A percentile compares a stretch with the other conserved stretches of the same genome.
Conservation (phyloP, 2,797 vertebrate species). For the Pyrocephalus nanus region DNA sequence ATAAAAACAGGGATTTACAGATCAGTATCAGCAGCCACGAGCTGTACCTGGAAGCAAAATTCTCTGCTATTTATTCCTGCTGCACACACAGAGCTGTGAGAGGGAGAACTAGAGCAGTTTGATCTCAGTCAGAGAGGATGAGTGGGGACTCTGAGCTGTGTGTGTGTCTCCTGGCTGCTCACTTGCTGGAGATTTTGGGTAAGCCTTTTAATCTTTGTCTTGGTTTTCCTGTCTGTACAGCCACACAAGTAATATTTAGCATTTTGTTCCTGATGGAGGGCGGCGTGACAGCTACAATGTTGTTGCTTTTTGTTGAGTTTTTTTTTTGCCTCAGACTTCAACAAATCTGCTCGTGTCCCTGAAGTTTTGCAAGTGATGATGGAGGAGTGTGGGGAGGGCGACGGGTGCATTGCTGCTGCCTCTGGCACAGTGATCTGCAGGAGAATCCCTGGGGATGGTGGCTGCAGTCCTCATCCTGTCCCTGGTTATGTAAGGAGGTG, state of each 20-base stretch:
- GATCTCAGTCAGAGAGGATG: neutral
- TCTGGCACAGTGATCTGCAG: neutral
- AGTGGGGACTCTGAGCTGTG: neutral
- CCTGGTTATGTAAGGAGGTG: neutral
- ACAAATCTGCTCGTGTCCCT: neutral
- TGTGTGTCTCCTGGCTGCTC: neutral
- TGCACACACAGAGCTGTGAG: neutral
- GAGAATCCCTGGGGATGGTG: neutral
- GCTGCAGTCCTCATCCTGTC: neutral
- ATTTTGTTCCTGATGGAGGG: neutral
- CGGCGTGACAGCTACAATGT: neutral
- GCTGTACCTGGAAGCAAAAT: neutral
- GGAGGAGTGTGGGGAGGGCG: neutral
- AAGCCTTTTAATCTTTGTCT: neutral
- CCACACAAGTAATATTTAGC: neutral
- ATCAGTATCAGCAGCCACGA: neutral
- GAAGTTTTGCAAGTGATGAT: neutral
- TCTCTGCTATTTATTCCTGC: neutral
- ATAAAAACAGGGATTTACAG: neutral
- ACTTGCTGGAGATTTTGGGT: neutral
- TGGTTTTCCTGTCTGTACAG: neutral
- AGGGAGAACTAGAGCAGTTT: neutral
- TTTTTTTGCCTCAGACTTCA: neutral
- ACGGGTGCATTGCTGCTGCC: neutral
- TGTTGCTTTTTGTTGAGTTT: neutral